These are phyloP conservation scores for Volucella zonaria DNA, from an alignment of 2,888 invertebrate species.

Conservation along the genomic window DNA sequence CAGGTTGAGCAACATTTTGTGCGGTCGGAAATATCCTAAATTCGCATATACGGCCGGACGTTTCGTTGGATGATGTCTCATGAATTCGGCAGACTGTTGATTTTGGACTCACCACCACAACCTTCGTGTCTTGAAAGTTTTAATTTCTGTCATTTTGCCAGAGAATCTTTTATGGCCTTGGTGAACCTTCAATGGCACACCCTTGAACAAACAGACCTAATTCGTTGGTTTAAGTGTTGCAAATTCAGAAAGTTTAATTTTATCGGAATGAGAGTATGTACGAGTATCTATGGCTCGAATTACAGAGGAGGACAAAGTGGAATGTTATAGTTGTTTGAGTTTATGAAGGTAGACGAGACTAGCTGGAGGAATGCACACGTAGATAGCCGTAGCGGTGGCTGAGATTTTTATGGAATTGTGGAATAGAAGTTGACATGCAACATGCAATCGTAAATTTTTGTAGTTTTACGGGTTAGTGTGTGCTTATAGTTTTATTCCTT, in stretches of 20 bases:
- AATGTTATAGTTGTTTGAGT: constrained; percentile 14
- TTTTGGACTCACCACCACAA: constrained; percentile 20
- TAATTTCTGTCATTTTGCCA: background rate
- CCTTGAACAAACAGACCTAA: background rate
- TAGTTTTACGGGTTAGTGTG: constrained; percentile 20
- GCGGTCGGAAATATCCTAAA: constrained; percentile 35
- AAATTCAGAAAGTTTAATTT: constrained; percentile 35
- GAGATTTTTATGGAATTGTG: background rate
- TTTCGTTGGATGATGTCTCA: constrained; percentile 4
- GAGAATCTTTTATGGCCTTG: background rate
- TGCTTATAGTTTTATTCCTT: constrained; percentile 15
- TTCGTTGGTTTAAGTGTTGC: background rate
- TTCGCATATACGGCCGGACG: constrained; percentile 30
- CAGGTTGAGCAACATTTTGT: constrained; percentile 17
- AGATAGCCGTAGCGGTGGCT: background rate
- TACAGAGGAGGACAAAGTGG: background rate
- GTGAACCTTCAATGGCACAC: background rate
- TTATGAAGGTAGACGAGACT: constrained; percentile 1
- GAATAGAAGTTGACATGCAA: constrained; percentile 40
- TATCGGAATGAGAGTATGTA: background rate
- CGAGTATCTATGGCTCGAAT: background rate
- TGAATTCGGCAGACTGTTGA: no score
- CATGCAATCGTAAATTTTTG: constrained; percentile 51
- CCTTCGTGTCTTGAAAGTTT: background rate
- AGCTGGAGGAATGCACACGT: background rate